These are phyloP conservation scores for Mirounga angustirostris DNA, from an alignment of 2,113 vertebrate genomes.

Conservation along the genomic window DNA sequence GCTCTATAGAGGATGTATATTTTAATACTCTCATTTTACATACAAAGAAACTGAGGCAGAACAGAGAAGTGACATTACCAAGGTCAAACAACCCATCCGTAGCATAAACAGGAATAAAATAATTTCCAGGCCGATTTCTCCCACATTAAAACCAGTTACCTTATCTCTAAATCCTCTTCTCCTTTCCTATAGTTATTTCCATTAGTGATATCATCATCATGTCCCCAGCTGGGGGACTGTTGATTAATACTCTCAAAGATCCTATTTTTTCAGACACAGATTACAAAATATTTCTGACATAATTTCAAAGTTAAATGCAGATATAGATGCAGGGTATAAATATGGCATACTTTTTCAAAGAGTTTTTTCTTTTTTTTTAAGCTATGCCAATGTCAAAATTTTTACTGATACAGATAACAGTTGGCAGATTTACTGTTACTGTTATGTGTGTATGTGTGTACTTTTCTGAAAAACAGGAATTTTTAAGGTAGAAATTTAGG, in stretches of 20 bases:
- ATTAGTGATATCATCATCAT: background rate
- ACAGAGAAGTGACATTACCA: background rate
- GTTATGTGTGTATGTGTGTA: background rate
- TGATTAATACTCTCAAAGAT: background rate
- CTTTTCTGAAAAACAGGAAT: background rate
- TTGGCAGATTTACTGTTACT: background rate
- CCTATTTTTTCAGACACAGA: background rate
- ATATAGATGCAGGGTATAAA: background rate
- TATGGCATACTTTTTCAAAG: background rate
- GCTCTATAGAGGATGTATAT: background rate
- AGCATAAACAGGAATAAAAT: background rate
- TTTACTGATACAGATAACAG: background rate
- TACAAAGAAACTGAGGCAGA: background rate
- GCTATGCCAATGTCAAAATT: background rate
- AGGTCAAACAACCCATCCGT: background rate
- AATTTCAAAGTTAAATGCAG: slow-evolving; percentile 23
- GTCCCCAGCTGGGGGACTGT: background rate
- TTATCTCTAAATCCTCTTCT: background rate
- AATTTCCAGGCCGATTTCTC: background rate
- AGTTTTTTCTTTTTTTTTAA: background rate
- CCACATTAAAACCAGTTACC: background rate
- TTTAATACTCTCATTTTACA: background rate
- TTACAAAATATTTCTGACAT: background rate
- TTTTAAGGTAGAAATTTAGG: background rate
- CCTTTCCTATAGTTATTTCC: background rate